Base-by-base conservation (phyloP, 2,797 vertebrate species). In the Protosalanx chinensis region DNA sequence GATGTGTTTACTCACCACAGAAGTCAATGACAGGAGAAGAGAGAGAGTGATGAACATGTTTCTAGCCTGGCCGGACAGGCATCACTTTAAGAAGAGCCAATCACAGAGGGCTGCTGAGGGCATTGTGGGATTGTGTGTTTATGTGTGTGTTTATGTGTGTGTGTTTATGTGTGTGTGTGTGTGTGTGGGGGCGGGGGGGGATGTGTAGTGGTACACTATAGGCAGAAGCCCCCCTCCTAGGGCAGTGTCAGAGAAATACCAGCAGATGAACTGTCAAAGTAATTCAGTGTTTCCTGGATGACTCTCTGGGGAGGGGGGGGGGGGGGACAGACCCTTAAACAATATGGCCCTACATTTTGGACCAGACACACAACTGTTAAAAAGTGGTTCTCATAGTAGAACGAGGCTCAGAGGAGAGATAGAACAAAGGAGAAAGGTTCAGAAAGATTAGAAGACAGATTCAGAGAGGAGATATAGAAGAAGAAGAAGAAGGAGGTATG, bases 271-370 rank as follows among this genome's bases (percentile, higher is more conserved):
- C 72, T 37, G 51, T 72, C 51, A 76, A 68, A 56, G 62, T 18
- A 60, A 37, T 74, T 78, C 73, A 72, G 23, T 57, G 51, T 0
- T 12, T 68, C 78, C 67, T 78, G 78, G 78, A 76, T 63, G 69
- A 74, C 69, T n/a, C 49, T 68, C 37, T 46, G 41, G 41, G 3
- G 10, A 10, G 37, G 37, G 41, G 33, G 33, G 6, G 33, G 33
- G 41, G 13, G 41, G 12, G 10, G 41, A 41, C 37, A 12, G 37
- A 41, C 37, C 37, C 37, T 41, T 41, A 12, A 10, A 46, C 41
- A 13, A 12, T 46, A 13, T 46, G 41, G 23, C 23, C 7, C 5
- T 10, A 37, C 6, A 37, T 37, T 37, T 7, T 2, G 35, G 35
- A 8, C 41, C 41, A 12, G 41, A 46, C 41, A 46, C 37, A 41